Conservation (phyloP, 2,113 vertebrate genomes). For the Polypterus bichir region DNA sequence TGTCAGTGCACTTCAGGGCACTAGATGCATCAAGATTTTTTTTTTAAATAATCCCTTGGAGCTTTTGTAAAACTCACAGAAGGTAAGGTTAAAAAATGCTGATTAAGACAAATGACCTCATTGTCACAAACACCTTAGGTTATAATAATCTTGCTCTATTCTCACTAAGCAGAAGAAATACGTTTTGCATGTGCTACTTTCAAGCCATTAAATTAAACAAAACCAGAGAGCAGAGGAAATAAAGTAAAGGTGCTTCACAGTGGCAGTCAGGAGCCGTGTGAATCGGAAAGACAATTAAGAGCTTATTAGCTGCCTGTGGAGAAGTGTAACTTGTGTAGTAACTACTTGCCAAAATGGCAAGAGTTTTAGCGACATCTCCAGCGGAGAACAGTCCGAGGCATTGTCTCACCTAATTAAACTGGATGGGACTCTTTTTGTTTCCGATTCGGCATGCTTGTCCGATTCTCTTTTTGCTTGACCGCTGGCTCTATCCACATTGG, state of each 20-base stretch:
- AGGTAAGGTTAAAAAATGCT: too few species aligned
- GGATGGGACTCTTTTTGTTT: constrained; percentile 85
- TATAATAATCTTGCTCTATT: too few species aligned
- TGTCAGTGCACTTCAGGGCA: too few species aligned
- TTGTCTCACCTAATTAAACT: constrained; percentile 90
- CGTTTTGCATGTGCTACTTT: too few species aligned
- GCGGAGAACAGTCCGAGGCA: constrained; percentile 81
- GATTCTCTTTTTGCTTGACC: constrained; percentile 74
- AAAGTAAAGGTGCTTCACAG: constrained; percentile 21
- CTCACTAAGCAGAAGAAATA: too few species aligned
- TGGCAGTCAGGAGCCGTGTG: constrained; percentile 47
- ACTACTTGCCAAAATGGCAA: constrained; percentile 61
- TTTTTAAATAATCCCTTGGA: too few species aligned
- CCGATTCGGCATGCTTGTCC: constrained; percentile 84
- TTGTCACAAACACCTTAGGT: too few species aligned
- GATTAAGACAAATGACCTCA: too few species aligned
- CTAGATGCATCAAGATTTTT: too few species aligned
- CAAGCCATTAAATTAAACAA: too few species aligned
- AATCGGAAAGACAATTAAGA: constrained; percentile 74
- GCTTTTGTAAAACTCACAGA: too few species aligned
- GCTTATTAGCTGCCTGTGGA: constrained; percentile 81
- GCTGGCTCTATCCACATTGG: constrained; percentile 65
- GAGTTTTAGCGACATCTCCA: constrained; percentile 79
- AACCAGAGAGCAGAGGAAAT: constrained; percentile 2
- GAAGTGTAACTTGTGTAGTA: constrained; percentile 72